Evolutionary conservation across 2,113 vertebrate species (phyloP).

Genomic region (Pachyramphus minor): DNA sequence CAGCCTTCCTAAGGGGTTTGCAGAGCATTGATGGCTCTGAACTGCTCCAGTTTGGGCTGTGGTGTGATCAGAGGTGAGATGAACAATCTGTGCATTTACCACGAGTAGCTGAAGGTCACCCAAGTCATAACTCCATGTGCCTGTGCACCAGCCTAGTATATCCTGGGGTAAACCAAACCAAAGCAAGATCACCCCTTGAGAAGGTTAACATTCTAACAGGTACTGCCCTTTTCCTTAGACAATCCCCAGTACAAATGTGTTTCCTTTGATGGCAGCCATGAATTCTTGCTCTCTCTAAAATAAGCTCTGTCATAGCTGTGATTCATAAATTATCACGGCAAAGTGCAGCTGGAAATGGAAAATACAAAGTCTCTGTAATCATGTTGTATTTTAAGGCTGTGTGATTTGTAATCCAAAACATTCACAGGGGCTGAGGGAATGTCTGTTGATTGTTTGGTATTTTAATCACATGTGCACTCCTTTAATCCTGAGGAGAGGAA

Average conservation of each 20-base stretch:
- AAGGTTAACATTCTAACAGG: neutral
- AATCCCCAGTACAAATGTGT: neutral
- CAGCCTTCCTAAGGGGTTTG: neutral
- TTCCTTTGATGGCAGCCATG: constrained; percentile 8
- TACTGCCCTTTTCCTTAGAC: neutral
- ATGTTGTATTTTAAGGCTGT: constrained; percentile 1
- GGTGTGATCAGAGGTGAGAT: neutral
- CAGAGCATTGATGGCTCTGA: neutral
- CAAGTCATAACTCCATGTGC: fast-evolving
- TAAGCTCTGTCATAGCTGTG: neutral
- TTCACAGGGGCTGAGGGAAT: neutral
- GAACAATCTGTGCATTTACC: neutral
- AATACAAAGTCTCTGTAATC: constrained; percentile 14
- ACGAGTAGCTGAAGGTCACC: neutral
- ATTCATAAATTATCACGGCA: constrained; percentile 31
- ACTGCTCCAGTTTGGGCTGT: neutral
- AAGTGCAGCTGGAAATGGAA: constrained; percentile 20
- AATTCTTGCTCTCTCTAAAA: constrained; percentile 21
- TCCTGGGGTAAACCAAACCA: neutral
- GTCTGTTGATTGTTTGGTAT: neutral
- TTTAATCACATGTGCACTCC: neutral
- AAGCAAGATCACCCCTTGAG: neutral
- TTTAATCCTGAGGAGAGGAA: neutral
- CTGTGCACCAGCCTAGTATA: neutral
- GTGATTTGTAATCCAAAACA: constrained; percentile 19